A percentile compares a stretch with the other conserved stretches of the same genome.
Conservation (phyloP, 2,797 vertebrate species). For the Hyperoplus immaculatus region DNA sequence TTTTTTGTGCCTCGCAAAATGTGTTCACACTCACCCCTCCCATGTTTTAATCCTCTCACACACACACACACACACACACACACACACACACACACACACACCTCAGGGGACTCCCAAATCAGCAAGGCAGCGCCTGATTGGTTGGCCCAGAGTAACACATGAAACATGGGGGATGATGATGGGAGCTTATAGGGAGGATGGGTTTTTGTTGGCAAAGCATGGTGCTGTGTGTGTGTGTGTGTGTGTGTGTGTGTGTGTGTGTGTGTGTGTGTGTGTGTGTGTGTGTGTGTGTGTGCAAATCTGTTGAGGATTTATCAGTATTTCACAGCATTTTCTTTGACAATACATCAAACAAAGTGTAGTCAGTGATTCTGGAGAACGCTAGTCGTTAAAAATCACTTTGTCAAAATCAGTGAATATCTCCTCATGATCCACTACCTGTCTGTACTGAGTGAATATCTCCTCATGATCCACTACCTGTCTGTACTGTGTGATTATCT, state of each 20-base stretch:
- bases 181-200: slow-evolving; percentile 22
- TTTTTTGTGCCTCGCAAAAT: slow-evolving; percentile 23
- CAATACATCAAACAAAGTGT: too few relatives aligned
- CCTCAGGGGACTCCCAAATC: slow-evolving; percentile 34
- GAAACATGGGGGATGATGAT: slow-evolving; percentile 30
- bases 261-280: slow-evolving; percentile 1
- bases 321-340: background rate
- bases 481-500: too few relatives aligned
- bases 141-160: slow-evolving; percentile 68
- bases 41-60: slow-evolving; percentile 27
- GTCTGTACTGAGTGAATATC: too few relatives aligned
- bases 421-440: too few relatives aligned
- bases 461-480: too few relatives aligned
- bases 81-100: slow-evolving; percentile 12
- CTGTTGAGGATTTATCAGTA: background rate
- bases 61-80: background rate
- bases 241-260: slow-evolving; percentile 4
- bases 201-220: slow-evolving; percentile 36
- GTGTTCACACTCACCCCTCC: slow-evolving; percentile 14
- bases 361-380: too few relatives aligned
- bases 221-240: background rate
- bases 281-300: background rate
- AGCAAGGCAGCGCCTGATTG: slow-evolving; percentile 40
- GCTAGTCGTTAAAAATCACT: too few relatives aligned
- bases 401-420: too few relatives aligned